Conservation (phyloP, 1,140 invertebrate genomes). For the Lamellibrachia luymesi region DNA sequence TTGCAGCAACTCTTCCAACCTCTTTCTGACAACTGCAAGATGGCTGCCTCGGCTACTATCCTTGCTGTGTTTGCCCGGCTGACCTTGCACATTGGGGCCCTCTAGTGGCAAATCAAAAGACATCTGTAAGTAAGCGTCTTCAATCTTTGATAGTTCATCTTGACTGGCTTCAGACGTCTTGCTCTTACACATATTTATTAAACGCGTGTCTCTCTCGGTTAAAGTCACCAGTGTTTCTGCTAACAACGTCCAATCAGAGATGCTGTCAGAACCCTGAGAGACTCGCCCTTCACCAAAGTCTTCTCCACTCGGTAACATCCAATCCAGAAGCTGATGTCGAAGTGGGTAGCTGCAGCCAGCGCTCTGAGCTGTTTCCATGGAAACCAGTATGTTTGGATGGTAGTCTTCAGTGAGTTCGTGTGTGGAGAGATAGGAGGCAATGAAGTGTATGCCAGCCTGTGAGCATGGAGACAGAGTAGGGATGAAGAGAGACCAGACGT, state of each 20-base stretch:
- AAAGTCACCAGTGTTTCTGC: background rate
- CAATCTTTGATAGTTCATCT: background rate
- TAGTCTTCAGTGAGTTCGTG: conserved; percentile 4
- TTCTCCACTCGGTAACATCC: background rate
- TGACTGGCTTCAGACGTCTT: background rate
- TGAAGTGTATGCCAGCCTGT: background rate
- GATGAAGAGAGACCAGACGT: background rate
- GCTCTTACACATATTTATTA: background rate
- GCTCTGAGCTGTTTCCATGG: background rate
- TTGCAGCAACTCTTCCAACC: background rate
- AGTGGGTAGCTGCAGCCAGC: background rate
- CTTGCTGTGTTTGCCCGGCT: background rate
- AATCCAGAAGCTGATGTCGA: conserved; percentile 6
- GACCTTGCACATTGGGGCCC: background rate
- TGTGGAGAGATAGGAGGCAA: background rate
- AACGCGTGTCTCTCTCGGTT: background rate
- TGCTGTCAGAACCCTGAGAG: background rate
- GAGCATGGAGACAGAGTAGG: background rate
- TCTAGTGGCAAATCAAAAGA: background rate
- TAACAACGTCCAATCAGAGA: background rate
- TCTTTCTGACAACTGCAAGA: background rate
- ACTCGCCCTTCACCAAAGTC: background rate
- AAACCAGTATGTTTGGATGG: background rate
- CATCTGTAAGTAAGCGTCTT: background rate
- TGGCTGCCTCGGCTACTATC: background rate